phyloP scores from a whole-genome alignment of 2,888 invertebrate genomes.

The Synergus gifuensis region DNA sequence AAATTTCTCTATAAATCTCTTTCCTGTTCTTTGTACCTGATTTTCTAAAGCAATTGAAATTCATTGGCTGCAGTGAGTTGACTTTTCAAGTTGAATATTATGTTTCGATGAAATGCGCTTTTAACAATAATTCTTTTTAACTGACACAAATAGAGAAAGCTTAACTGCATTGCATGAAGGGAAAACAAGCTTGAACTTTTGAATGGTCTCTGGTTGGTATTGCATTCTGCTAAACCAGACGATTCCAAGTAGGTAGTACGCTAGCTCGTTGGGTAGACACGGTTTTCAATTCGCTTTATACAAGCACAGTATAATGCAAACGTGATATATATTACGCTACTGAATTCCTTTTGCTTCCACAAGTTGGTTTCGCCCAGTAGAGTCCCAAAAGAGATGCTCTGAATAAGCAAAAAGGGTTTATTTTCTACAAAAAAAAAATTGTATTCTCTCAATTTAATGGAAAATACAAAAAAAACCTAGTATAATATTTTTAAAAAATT shows the following conservation, averaged over 20 bases:
- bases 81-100: neutral
- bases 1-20: neutral
- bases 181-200: constrained; percentile 30
- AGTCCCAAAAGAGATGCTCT: constrained; percentile 22
- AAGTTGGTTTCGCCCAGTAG: constrained; percentile 23
- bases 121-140: constrained; percentile 29
- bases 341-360: constrained; percentile 11
- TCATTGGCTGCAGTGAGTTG: neutral
- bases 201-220: constrained; percentile 31
- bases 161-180: constrained; percentile 12
- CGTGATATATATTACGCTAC: constrained; percentile 23
- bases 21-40: neutral
- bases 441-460: constrained; percentile 9
- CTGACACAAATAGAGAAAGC: constrained; percentile 14
- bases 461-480: neutral
- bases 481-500: neutral
- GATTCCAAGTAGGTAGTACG: constrained; percentile 14
- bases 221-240: constrained; percentile 32
- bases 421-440: neutral
- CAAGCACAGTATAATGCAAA: constrained; percentile 33
- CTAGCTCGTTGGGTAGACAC: constrained; percentile 28
- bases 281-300: constrained; percentile 36
- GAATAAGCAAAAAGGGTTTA: constrained; percentile 18
- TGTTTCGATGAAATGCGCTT: constrained; percentile 16
- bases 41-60: constrained; percentile 2